A percentile compares a stretch with the other conserved stretches of the same genome.
Evolutionary conservation across 2,113 vertebrate species (phyloP).

Genomic region (Dasyornis broadbenti): DNA sequence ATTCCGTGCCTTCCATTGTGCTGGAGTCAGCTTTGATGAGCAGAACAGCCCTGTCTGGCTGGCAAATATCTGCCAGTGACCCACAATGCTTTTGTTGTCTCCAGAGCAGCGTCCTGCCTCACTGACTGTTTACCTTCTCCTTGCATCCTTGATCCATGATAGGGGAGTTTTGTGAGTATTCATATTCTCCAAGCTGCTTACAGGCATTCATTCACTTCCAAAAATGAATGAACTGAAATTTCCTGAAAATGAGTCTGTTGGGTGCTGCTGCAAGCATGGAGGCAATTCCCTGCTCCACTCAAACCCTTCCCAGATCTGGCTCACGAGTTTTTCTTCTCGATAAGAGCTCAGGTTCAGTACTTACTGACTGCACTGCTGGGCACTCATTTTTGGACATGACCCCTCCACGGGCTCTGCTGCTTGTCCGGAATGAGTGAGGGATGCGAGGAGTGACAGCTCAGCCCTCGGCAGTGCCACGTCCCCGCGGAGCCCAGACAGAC

Average conservation of each 20-base stretch:
- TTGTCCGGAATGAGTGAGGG: not conserved
- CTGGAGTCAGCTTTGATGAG: constrained; percentile 31
- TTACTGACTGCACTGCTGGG: not conserved
- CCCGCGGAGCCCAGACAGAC: fast-evolving
- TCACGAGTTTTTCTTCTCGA: not conserved
- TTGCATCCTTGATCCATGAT: not conserved
- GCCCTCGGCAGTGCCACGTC: not conserved
- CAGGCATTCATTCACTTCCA: not conserved
- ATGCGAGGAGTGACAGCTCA: not conserved
- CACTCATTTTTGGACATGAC: not conserved
- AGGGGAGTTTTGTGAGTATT: not conserved
- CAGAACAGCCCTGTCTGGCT: not conserved
- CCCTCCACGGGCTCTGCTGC: not conserved
- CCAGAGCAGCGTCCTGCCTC: not conserved
- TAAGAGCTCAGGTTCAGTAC: fast-evolving
- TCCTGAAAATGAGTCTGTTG: not conserved
- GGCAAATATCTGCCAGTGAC: not conserved
- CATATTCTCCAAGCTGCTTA: not conserved
- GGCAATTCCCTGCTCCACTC: not conserved
- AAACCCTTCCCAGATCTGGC: not conserved
- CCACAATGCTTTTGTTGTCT: not conserved
- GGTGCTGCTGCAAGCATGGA: not conserved
- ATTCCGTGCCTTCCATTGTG: constrained; percentile 28
- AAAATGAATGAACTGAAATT: not conserved
- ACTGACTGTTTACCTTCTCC: not conserved